phyloP scores from a whole-genome alignment of 2,113 vertebrate species.

The Petaurus breviceps region DNA sequence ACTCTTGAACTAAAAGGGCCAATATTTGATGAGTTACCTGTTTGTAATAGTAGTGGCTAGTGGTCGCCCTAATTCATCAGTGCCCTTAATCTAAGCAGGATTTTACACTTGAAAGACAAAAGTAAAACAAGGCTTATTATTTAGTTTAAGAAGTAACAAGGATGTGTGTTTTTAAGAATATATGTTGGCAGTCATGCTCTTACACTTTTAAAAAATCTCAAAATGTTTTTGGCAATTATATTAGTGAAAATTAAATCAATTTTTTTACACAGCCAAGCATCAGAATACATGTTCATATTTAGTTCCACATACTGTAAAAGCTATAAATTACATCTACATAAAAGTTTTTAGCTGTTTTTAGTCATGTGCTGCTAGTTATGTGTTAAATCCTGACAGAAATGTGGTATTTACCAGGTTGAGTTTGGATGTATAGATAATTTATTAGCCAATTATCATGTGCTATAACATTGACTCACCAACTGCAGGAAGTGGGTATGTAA shows the following conservation, averaged over 20 bases:
- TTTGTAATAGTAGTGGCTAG: conserved; percentile 10
- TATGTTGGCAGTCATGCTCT: not conserved
- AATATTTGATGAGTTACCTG: not conserved
- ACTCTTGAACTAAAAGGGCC: not conserved
- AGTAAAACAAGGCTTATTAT: conserved; percentile 5
- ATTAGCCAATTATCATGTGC: conserved; percentile 44
- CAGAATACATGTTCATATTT: conserved; percentile 29
- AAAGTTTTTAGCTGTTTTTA: conserved; percentile 41
- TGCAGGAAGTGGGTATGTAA: conserved; percentile 19
- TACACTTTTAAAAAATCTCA: conserved; percentile 5
- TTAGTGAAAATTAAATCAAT: conserved; percentile 36
- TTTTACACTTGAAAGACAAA: not conserved
- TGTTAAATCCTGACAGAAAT: conserved; percentile 56
- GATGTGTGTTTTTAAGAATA: conserved; percentile 20
- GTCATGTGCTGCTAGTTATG: conserved; percentile 59
- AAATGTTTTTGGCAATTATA: conserved; percentile 39
- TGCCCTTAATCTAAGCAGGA: not conserved
- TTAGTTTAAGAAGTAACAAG: not conserved
- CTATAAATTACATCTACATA: conserved; percentile 49
- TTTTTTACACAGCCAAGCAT: conserved; percentile 36
- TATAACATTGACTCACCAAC: not conserved
- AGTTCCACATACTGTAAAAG: conserved; percentile 53
- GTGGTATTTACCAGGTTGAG: conserved; percentile 32
- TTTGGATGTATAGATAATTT: conserved; percentile 44
- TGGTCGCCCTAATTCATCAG: conserved; percentile 3